These are phyloP conservation scores for Oreochromis tanganicae DNA, from an alignment of 2,113 vertebrate species.

Conservation along the genomic window DNA sequence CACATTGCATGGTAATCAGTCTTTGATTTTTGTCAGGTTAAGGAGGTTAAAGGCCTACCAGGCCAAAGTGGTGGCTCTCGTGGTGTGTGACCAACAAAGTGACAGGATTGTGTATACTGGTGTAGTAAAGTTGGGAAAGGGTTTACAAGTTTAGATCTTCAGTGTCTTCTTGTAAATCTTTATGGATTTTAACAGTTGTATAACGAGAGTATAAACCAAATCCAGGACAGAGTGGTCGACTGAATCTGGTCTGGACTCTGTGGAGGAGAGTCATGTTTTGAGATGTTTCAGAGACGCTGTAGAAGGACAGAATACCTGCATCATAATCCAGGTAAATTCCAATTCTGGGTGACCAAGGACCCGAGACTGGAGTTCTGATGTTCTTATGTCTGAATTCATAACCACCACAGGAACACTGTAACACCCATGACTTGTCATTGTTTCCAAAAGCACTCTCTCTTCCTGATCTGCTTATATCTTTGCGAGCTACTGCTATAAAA, in stretches of 20 bases:
- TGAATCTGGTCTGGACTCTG: background rate
- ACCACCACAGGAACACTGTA: background rate
- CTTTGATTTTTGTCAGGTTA: no score
- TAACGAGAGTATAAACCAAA: rapidly evolving
- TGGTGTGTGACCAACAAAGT: background rate
- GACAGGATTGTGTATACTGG: rapidly evolving
- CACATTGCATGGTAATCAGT: no score
- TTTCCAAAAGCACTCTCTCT: background rate
- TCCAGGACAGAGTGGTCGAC: background rate
- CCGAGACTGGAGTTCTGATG: background rate
- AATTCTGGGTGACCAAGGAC: background rate
- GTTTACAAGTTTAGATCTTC: background rate
- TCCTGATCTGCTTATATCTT: background rate
- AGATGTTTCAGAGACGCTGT: background rate
- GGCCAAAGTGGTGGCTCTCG: no score
- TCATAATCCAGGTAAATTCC: background rate
- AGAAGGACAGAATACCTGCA: background rate
- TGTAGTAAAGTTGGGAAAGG: background rate
- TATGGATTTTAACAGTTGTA: rapidly evolving
- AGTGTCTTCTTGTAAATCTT: rapidly evolving
- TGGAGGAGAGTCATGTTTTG: background rate
- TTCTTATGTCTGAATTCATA: background rate
- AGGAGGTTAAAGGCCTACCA: no score
- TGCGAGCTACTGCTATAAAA: background rate
- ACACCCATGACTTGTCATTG: background rate